Base-by-base conservation (phyloP, 2,113 vertebrate genomes). In the Sisor rabdophorus region DNA sequence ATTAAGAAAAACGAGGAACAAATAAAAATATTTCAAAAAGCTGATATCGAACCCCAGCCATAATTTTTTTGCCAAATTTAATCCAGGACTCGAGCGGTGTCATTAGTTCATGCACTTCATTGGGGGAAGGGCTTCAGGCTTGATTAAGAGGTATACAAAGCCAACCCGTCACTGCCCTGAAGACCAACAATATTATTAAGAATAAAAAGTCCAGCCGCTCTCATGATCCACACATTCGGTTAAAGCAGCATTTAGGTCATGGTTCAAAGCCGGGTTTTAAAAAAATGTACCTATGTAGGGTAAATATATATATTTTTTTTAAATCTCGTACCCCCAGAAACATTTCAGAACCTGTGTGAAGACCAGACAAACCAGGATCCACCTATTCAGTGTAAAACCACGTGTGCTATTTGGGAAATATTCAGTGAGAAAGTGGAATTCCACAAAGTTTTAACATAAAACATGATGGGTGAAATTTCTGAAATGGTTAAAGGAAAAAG, bases 381-480 rank as follows among this genome's bases (percentile, higher is more conserved):
- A 69, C 65, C 63, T 68, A 26, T 73, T 44, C 26, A 70, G 63
- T 74, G 50, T 53, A 78, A 75, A 73, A 75, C 54, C 80, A 53
- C 32, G 12, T 71, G 80, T 71, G 76, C 76, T 56, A 71, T 28
- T 65, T 71, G 4, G 11, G 67, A 67, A 53, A 64, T 58, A 32
- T 65, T 36, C 54, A 72, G 80, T 82, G 80, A 82, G 36, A 72
- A 76, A 55, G 75, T 80, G 82, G 79, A 12, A 72, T 78, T 81
- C 72, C 79, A 78, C 78, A 63, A 54, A 80, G 79, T 80, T 80
- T 80, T 80, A 83, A 78, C 82, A 83, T 81, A 81, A 79, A 80
- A 83, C 78, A 80, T 24, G 56, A 28, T 55, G 73, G 60, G 79
- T 63, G 48, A 54, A 47, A 32, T 58, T 28, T 73, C 71, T 80